phyloP scores from a whole-genome alignment of 2,113 vertebrate species.

The Triplophysa siluroides region DNA sequence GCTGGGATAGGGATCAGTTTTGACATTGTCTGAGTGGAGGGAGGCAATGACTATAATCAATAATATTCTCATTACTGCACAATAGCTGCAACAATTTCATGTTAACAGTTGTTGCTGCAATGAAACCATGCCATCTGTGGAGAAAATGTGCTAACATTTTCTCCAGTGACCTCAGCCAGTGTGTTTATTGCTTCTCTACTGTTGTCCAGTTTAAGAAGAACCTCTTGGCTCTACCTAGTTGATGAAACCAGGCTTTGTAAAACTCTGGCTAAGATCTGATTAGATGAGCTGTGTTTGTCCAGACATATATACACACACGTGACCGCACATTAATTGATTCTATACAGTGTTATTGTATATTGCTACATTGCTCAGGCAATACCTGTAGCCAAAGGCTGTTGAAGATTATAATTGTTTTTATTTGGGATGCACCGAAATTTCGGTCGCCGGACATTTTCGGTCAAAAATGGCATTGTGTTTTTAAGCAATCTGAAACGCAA shows the following conservation, averaged over 20 bases:
- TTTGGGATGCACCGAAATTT: no score
- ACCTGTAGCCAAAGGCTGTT: no score
- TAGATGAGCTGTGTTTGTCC: neutral
- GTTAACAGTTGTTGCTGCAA: conserved; percentile 36
- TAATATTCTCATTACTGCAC: conserved; percentile 70
- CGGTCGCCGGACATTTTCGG: no score
- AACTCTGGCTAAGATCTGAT: neutral
- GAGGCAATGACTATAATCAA: conserved; percentile 67
- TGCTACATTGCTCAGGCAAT: neutral
- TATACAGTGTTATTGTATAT: neutral
- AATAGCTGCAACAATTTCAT: conserved; percentile 45
- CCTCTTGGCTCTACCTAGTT: neutral
- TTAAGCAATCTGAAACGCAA: no score
- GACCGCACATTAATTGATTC: neutral
- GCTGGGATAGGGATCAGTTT: conserved; percentile 58
- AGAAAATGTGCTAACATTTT: conserved; percentile 20
- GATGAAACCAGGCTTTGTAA: neutral
- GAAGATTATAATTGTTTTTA: no score
- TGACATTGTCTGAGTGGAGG: conserved; percentile 62
- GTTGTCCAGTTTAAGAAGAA: neutral
- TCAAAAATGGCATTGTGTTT: no score
- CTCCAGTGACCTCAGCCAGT: conserved; percentile 2
- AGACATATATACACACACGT: neutral
- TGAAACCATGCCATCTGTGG: conserved; percentile 28
- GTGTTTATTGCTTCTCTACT: conserved; percentile 3